phyloP scores from a whole-genome alignment of 2,797 vertebrate genomes.

The Odontamblyopus rebecca region DNA sequence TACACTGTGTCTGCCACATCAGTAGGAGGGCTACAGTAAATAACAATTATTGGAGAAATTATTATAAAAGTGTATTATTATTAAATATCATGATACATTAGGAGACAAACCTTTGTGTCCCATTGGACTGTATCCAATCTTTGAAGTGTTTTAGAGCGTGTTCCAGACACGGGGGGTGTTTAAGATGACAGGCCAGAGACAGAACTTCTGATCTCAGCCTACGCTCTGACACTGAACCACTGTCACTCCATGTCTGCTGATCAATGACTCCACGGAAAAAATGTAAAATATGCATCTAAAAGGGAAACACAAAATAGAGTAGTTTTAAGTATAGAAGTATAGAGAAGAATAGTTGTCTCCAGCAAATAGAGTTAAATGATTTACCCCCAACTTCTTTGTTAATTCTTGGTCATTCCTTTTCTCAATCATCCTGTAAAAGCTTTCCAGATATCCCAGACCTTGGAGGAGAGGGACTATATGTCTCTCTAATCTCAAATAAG shows the following conservation, averaged over 20 bases:
- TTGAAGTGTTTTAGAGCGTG: slow-evolving; percentile 69
- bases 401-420: slow-evolving; percentile 70
- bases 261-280: slow-evolving; percentile 79
- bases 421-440: slow-evolving; percentile 71
- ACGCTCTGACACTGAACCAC: slow-evolving; percentile 72
- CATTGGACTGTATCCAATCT: slow-evolving; percentile 72
- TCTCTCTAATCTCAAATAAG: slow-evolving; percentile 70
- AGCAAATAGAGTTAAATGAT: slow-evolving; percentile 2
- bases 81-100: slow-evolving; percentile 21
- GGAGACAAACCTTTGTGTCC: slow-evolving; percentile 69
- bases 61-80: slow-evolving; percentile 9
- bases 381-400: slow-evolving; percentile 73
- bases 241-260: slow-evolving; percentile 76
- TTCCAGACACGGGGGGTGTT: slow-evolving; percentile 65
- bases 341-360: not conserved
- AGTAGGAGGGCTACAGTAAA: slow-evolving; percentile 72
- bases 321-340: not conserved
- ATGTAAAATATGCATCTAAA: slow-evolving; percentile 73
- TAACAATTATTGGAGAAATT: slow-evolving; percentile 27
- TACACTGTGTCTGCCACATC: slow-evolving; percentile 76
- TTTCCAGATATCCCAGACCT: slow-evolving; percentile 74
- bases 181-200: slow-evolving; percentile 77
- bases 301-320: slow-evolving; percentile 23
- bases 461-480: slow-evolving; percentile 74
- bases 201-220: slow-evolving; percentile 70